Evolutionary conservation across 2,113 vertebrate genomes (phyloP), one percentile per base, ranked within the genome.

Genomic region (Zootoca vivipara): DNA sequence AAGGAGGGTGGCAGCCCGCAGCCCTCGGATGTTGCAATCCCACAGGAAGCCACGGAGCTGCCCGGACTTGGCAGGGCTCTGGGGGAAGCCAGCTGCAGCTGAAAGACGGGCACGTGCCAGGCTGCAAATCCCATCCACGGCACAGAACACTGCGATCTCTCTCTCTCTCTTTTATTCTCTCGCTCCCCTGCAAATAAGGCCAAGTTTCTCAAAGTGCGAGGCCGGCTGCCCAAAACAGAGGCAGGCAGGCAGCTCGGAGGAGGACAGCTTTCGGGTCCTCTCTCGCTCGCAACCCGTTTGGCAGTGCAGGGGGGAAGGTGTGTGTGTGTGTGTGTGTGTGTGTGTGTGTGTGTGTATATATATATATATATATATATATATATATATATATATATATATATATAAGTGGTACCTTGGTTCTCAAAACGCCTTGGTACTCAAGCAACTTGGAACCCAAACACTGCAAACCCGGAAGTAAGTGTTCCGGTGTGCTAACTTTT

Each of bases 91-190:
- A 89, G 78, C 88, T 81, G 88, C 78, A 74, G 78, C 58, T 81
- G 69, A 85, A 89, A 89, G 73, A 38, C 62, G 58, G 78, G 88
- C 88, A 85, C 69, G 74, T 85, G 83, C 88, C 69, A 69, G 86
- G 79, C 70, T 75, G 70, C 38, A 82, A 83, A 88, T 67, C 58
- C 62, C 83, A 83, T 46, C 72, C 62, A 69, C 15, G 18, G 85
- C 70, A 83, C 81, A 56, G 86, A 88, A 83, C 83, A 85, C 78
- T 52, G 40, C 35, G 78, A 67, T 74, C 67, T 64, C 69, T 46
- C 46, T 46, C 46, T 46, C 46, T 52, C 46, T 89, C 58, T 82
- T 77, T 75, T 69, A 79, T 85, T 67, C 58, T 67, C 58, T 67
- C 40, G 18, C 38, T 81, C 58, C 70, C 69, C 78, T 35, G 78